Evolutionary conservation across 1,140 invertebrate species (phyloP), one percentile per base, ranked within the genome.

Genomic region (Metopolophium dirhodum): DNA sequence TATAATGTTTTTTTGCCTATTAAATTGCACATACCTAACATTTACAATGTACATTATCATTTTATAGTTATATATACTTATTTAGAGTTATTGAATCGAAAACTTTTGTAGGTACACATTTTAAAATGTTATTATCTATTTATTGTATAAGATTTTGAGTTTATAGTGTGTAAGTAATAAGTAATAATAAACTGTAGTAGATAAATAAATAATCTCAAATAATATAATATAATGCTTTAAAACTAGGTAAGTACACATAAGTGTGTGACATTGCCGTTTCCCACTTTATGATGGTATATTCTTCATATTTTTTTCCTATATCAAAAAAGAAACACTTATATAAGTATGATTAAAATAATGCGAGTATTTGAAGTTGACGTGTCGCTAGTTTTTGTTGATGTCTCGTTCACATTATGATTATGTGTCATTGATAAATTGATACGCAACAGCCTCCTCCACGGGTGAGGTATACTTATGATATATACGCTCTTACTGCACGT

Each of bases 371-470:
- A 68, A 68, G 61, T 68, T 68, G 30, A 68, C 30, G 61, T 68
- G 61, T 68, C 30, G 30, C 61, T 68, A 6, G 61, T 68, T 68
- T 68, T 68, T 68, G 61, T 68, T 68, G 30, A 68, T 68, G 61
- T 83, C 22, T 83, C 22, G 35, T 83, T 83, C 82, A 68, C 61
- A 68, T 68, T 83, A 83, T 41, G 82, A 83, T 86, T 86, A 86
- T 86, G 23, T 86, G 41, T 86, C 23, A 45, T 45, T 86, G 41
- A 45, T 86, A 86, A 86, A 86, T 86, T 86, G 41, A 86, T 86
- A 86, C 41, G 23, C 23, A 86, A 86, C 83, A 86, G 37, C 83
- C 41, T 83, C 37, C 82, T 83, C 7, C 20, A 7, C 18, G 18
- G 18, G 30, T 2, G 30, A 68, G 30, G 14, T n/a, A 68, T 68